These are phyloP conservation scores for Pandemis heparana DNA, from an alignment of 2,888 invertebrate genomes.

Conservation along the genomic window DNA sequence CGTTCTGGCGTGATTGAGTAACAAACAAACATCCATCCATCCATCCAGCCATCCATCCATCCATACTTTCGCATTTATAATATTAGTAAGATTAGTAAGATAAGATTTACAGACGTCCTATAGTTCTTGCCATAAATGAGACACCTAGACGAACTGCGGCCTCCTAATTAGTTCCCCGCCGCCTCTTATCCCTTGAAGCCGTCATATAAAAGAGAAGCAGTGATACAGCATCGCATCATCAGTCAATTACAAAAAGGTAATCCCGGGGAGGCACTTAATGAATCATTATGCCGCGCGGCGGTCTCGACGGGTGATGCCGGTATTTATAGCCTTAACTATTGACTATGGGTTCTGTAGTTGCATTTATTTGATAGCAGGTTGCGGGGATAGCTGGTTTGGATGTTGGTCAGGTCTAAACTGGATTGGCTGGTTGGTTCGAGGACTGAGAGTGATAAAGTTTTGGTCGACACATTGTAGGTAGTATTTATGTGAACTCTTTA, in stretches of 20 bases:
- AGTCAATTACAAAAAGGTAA: conserved; percentile 85
- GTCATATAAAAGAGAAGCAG: conserved; percentile 72
- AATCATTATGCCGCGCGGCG: conserved; percentile 79
- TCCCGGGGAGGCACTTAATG: conserved; percentile 84
- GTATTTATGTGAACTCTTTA: no score
- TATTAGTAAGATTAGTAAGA: no score
- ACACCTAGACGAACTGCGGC: not conserved
- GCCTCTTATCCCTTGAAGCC: conserved; percentile 7
- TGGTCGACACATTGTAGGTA: no score
- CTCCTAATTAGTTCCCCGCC: conserved; percentile 14
- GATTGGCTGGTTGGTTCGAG: no score
- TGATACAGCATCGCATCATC: conserved; percentile 82
- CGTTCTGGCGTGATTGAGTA: no score
- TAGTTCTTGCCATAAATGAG: not conserved
- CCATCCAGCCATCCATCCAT: no score
- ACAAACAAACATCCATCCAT: no score
- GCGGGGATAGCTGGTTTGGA: not conserved
- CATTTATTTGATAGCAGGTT: not conserved
- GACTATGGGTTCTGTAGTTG: not conserved
- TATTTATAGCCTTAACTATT: conserved; percentile 69
- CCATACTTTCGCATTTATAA: no score
- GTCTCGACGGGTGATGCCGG: conserved; percentile 67
- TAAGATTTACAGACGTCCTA: no score
- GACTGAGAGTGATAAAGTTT: no score
- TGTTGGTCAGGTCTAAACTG: not conserved